These are phyloP conservation scores for Thumatha senex DNA, from an alignment of 2,888 invertebrate species.

Conservation along the genomic window DNA sequence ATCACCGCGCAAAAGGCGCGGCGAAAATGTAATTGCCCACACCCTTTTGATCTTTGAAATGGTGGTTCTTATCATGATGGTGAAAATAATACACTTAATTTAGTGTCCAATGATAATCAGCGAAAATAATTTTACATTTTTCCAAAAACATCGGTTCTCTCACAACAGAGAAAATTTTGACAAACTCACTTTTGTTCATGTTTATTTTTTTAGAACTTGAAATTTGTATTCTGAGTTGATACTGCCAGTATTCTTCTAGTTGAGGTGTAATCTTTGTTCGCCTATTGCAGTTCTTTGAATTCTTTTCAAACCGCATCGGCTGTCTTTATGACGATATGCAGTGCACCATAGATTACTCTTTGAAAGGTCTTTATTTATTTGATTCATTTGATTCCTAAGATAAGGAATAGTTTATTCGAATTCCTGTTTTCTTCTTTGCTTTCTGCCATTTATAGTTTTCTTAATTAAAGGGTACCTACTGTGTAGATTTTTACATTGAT, in stretches of 20 bases:
- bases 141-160: constrained; percentile 17
- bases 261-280: neutral
- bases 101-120: constrained; percentile 44
- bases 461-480: no score
- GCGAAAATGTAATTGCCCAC: constrained; percentile 38
- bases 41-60: constrained; percentile 50
- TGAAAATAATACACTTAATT: constrained; percentile 4
- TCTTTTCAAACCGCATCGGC: no score
- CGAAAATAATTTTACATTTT: constrained; percentile 61
- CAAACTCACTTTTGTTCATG: constrained; percentile 30
- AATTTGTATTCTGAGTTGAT: neutral
- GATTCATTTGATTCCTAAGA: no score
- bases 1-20: constrained; percentile 43
- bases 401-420: no score
- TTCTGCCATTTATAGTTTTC: no score
- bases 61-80: constrained; percentile 51
- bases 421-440: no score
- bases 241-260: neutral
- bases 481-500: no score
- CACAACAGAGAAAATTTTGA: constrained; percentile 25
- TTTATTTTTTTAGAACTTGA: constrained; percentile 3
- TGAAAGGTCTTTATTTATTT: no score
- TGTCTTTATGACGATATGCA: no score
- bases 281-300: neutral
- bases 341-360: no score